phyloP scores from a whole-genome alignment of 30 jellyfish, hydroid and myxozoan genomes.

The Morbakka virulenta region DNA sequence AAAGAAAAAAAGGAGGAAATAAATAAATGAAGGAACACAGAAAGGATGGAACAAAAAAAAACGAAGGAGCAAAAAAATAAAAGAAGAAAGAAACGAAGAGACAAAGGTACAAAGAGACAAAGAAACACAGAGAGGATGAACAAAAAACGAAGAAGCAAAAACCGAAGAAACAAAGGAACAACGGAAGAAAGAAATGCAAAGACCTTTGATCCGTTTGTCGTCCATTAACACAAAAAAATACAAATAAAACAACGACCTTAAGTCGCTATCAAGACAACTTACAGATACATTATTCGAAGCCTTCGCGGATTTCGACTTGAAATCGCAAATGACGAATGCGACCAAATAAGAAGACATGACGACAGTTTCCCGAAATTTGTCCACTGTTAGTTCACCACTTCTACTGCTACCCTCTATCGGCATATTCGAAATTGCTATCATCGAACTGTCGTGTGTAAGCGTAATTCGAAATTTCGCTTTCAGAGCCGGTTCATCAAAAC shows the following conservation, averaged over 20 bases:
- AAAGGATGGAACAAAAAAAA: not conserved
- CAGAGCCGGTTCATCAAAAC: slow-evolving; percentile 96
- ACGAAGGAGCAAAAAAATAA: not conserved
- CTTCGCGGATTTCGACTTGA: slow-evolving; percentile 21
- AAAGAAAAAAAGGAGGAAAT: no score
- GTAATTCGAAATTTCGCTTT: slow-evolving; percentile 75
- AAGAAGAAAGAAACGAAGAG: not conserved
- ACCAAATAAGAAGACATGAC: slow-evolving; percentile 83
- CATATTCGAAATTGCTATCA: slow-evolving; percentile 83
- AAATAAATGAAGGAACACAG: no score
- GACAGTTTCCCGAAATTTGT: slow-evolving; percentile 58
- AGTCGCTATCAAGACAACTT: no score
- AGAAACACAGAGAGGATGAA: not conserved
- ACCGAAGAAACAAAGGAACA: no score
- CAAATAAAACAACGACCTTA: no score
- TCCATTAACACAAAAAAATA: not conserved
- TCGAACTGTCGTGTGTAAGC: slow-evolving; percentile 44
- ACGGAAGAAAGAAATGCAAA: not conserved
- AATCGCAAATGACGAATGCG: slow-evolving; percentile 86
- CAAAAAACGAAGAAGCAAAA: no score
- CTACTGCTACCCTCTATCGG: slow-evolving; percentile 41
- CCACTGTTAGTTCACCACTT: slow-evolving; percentile 22
- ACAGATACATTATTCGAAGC: slow-evolving; percentile 31
- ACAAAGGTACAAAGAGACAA: not conserved
- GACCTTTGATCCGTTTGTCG: not conserved